Evolutionary conservation across 2,113 vertebrate genomes (phyloP).

Genomic region (Elephantulus edwardii): DNA sequence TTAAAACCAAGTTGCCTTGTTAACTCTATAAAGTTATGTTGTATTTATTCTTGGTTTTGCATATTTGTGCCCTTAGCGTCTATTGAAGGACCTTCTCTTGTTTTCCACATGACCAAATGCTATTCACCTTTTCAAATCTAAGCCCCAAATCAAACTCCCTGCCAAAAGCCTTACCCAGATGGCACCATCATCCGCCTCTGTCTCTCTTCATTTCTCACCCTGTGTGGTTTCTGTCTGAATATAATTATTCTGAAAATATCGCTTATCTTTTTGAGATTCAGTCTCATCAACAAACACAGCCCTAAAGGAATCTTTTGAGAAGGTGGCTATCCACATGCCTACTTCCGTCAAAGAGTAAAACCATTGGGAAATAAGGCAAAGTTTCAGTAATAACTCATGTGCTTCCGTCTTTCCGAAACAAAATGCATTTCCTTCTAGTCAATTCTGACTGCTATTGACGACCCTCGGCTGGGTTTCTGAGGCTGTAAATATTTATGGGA

Average conservation of each 20-base stretch:
- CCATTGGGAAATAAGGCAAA: neutral
- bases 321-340: neutral
- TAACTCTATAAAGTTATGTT: neutral
- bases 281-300: neutral
- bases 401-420: too few species aligned
- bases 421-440: too few species aligned
- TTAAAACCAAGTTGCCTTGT: neutral
- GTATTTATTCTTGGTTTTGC: neutral
- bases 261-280: neutral
- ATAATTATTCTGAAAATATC: neutral
- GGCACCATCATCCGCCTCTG: neutral
- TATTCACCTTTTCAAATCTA: neutral
- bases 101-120: neutral
- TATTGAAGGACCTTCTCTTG: neutral
- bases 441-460: too few species aligned
- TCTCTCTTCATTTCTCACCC: neutral
- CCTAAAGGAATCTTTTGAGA: neutral
- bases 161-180: neutral
- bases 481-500: too few species aligned
- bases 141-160: neutral
- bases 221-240: neutral
- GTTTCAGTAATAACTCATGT: neutral
- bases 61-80: neutral
- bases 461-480: too few species aligned
- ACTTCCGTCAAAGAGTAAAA: neutral